phyloP scores from a whole-genome alignment of 2,888 invertebrate species.

The Lomographa bimaculata region DNA sequence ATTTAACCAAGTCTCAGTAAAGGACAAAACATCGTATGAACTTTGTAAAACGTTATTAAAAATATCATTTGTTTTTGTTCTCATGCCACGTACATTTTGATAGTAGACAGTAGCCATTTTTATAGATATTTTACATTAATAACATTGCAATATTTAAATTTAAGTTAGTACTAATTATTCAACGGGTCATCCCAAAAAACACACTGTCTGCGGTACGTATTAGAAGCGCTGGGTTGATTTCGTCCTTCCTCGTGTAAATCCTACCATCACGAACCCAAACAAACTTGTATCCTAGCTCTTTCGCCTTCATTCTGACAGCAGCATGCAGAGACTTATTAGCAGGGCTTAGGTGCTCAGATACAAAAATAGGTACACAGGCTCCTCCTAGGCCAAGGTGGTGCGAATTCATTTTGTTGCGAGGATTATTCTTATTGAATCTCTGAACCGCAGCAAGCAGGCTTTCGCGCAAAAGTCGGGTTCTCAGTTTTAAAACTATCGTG shows the following conservation, averaged over 20 bases:
- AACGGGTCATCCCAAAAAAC: neutral
- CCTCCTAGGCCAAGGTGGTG: conserved; percentile 1
- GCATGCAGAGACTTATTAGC: conserved; percentile 3
- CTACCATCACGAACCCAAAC: too few relatives aligned
- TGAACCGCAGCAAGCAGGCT: conserved; percentile 2
- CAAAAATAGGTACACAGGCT: neutral
- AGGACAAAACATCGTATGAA: neutral
- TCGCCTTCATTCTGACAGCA: neutral
- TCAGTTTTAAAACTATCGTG: conserved; percentile 1
- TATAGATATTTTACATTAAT: neutral
- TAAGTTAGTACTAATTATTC: neutral
- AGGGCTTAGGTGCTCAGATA: conserved; percentile 3
- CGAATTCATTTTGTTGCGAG: neutral
- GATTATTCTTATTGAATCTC: neutral
- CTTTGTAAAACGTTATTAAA: neutral
- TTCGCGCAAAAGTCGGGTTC: conserved; percentile 1
- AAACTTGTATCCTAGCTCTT: too few relatives aligned
- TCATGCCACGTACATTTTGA: conserved; percentile 3
- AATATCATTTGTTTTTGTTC: conserved; percentile 3
- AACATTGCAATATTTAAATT: neutral
- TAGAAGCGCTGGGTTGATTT: neutral
- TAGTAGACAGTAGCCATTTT: conserved; percentile 1
- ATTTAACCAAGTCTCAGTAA: conserved; percentile 3
- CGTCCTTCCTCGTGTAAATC: too few relatives aligned
- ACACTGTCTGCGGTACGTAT: neutral